Base-by-base conservation (phyloP, 2,113 vertebrate genomes). In the Neopipo cinnamomea region DNA sequence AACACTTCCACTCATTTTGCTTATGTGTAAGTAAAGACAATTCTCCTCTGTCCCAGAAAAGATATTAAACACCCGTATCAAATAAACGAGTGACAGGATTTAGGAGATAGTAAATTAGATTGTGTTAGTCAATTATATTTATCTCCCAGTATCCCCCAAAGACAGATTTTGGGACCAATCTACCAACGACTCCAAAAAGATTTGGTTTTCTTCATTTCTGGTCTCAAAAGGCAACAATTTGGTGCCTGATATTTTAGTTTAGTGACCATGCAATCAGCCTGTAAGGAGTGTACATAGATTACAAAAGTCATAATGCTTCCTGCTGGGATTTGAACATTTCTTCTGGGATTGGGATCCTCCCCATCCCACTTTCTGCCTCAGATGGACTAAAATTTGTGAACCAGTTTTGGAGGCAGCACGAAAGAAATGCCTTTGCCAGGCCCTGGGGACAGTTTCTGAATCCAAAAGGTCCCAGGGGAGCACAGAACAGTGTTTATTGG, bases 381-480 rank as follows among this genome's bases (percentile, higher is more conserved):
- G n/a, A 30, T 2, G 9, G 35, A 52, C 67, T 58, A 8, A 76
- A 14, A 7, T 15, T 13, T 25, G 30, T 5, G 25, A 49, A 62
- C 44, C 63, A 73, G 8, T 42, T 85, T 19, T 62, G 87, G 73
- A 91, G 46, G 14, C 59, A 56, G 66, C 52, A 52, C 47, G 52
- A 46, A 83, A 93, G 67, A 88, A 93, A 93, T 41, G 82, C n/a
- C 63, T 88, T 53, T 65, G 62, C 35, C 78, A 96, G 85, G 62
- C 79, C 41, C 75, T 93, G 91, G 88, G 92, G 96, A 93, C 71
- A 80, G 25, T 35, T 75, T 67, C 88, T 84, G 72, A 67, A 70
- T 59, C 91, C 79, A 76, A 18, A 65, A 66, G 46, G 68, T 71
- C 92, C 86, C 92, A 70, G 59, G 77, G 92, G 88, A 95, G 63